phyloP scores from a whole-genome alignment of 2,113 vertebrate species.

The Perccottus glenii region DNA sequence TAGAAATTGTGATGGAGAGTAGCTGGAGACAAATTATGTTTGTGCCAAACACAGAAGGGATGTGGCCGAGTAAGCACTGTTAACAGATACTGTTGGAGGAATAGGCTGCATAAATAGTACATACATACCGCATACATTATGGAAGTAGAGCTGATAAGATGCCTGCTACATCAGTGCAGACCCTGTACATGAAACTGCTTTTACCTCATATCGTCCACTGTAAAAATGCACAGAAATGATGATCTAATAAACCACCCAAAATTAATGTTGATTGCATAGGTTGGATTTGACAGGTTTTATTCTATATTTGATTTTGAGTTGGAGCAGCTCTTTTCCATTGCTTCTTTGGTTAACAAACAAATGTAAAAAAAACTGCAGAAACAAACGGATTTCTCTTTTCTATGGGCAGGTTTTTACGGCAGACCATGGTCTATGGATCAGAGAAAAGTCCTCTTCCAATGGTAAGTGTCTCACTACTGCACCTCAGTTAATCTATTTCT shows the following conservation, averaged over 20 bases:
- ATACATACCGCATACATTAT: background rate
- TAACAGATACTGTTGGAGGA: background rate
- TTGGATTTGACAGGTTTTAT: too few species aligned
- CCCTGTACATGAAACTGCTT: too few species aligned
- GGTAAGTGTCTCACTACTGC: slow-evolving; percentile 70
- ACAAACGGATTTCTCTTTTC: background rate
- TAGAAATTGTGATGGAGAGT: slow-evolving; percentile 53
- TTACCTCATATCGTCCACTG: too few species aligned
- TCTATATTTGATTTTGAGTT: too few species aligned
- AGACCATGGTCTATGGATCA: slow-evolving; percentile 89
- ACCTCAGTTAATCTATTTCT: background rate
- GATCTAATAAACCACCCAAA: too few species aligned
- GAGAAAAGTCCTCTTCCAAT: slow-evolving; percentile 86
- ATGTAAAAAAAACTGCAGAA: too few species aligned
- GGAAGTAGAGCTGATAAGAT: background rate
- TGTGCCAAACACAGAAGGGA: slow-evolving; percentile 39
- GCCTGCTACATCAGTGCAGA: too few species aligned
- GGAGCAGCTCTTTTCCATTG: too few species aligned
- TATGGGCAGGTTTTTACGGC: slow-evolving; percentile 84
- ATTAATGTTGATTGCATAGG: too few species aligned
- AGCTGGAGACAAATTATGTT: slow-evolving; percentile 52
- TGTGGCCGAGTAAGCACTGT: slow-evolving; percentile 17
- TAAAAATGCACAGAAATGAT: too few species aligned
- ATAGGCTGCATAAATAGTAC: background rate
- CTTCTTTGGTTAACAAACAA: too few species aligned